phyloP scores from a whole-genome alignment of 2,113 vertebrate species.

The Perccottus glenii region DNA sequence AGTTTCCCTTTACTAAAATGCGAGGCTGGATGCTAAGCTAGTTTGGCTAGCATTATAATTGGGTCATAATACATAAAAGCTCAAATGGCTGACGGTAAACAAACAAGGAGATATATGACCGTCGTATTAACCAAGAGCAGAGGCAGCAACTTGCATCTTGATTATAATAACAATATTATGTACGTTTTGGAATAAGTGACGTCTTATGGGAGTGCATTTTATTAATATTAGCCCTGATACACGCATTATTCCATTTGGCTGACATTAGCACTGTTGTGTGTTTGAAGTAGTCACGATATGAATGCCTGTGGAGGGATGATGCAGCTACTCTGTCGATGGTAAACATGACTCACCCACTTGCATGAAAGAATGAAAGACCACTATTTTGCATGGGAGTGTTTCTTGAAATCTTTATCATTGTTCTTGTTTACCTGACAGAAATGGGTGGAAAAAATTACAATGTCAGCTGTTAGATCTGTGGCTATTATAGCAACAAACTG shows the following conservation, averaged over 20 bases:
- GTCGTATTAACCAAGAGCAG: not conserved
- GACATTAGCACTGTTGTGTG: not conserved
- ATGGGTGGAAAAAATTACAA: conserved; percentile 15
- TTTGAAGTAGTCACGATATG: conserved; percentile 25
- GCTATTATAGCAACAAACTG: conserved; percentile 49
- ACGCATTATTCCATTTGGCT: not conserved
- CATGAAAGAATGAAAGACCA: conserved; percentile 4
- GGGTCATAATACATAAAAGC: conserved; percentile 40
- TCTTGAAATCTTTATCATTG: not conserved
- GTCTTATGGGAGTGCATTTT: not conserved
- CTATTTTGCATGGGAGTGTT: not conserved
- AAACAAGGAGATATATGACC: conserved; percentile 1
- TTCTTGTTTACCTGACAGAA: conserved; percentile 16
- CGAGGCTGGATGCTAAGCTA: conserved; percentile 50
- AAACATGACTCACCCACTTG: conserved; percentile 16
- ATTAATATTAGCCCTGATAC: not conserved
- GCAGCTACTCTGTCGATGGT: conserved; percentile 48
- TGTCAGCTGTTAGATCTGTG: conserved; percentile 43
- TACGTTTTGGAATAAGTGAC: not conserved
- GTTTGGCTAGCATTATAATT: conserved; percentile 53
- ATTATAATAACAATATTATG: not conserved
- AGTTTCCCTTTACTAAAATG: conserved; percentile 1
- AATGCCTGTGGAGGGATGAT: conserved; percentile 54
- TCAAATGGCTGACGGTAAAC: conserved; percentile 13
- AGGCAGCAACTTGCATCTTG: not conserved